These are phyloP conservation scores for Fistularia commersonii DNA, from an alignment of 2,797 vertebrate species.

Conservation along the genomic window DNA sequence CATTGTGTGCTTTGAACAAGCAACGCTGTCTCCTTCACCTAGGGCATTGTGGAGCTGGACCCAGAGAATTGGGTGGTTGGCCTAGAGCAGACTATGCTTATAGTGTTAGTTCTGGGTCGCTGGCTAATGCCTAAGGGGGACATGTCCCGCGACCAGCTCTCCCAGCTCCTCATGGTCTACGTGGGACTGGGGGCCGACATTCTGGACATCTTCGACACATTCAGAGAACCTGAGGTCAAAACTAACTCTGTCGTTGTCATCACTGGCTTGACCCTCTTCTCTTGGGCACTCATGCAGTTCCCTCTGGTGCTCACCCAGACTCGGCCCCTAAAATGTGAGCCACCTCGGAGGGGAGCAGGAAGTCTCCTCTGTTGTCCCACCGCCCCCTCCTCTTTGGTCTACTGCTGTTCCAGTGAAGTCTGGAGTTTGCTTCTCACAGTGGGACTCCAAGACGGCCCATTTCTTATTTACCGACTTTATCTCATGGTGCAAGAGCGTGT, in stretches of 20 bases:
- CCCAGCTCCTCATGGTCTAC: constrained; percentile 78
- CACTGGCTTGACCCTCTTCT: constrained; percentile 71
- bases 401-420: constrained; percentile 71
- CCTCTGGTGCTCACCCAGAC: constrained; percentile 78
- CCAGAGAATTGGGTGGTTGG: constrained; percentile 71
- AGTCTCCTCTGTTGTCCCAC: neutral
- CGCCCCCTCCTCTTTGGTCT: neutral
- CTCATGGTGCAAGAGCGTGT: constrained; percentile 70
- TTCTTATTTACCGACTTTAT: constrained; percentile 76
- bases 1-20: neutral
- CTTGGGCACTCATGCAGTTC: constrained; percentile 80
- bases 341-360: neutral
- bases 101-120: constrained; percentile 75
- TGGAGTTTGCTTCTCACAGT: constrained; percentile 75
- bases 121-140: constrained; percentile 81
- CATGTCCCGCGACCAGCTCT: constrained; percentile 78
- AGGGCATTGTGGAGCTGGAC: constrained; percentile 67
- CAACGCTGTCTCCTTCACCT: constrained; percentile 18
- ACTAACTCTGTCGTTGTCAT: constrained; percentile 60
- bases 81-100: constrained; percentile 77
- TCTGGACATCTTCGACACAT: constrained; percentile 77
- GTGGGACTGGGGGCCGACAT: constrained; percentile 77
- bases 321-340: constrained; percentile 19
- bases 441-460: constrained; percentile 76
- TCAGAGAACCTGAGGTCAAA: constrained; percentile 71